Evolutionary conservation across 2,797 vertebrate species (phyloP), one percentile per base, ranked within the genome.

Genomic region (Garrulus glandarius): DNA sequence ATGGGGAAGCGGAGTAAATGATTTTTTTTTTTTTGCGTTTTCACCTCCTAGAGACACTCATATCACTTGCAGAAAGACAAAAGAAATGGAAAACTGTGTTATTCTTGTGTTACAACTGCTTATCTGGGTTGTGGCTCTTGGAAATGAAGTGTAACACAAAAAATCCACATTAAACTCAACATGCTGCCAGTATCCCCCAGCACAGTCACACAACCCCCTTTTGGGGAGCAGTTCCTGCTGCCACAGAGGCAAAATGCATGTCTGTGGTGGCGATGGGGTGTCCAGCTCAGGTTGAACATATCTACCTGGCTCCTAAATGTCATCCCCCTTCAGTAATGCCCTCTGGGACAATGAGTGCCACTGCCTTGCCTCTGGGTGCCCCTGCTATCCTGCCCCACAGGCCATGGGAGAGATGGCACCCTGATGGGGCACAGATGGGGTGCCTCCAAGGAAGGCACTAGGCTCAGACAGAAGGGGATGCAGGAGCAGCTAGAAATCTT

Each of bases 371-470:
- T 55, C 44, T 26, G 44, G 11, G n/a, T 55, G 3, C 17, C 8
- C 11, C 10, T 1, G 0, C 30, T 1, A 0, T 47, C 36, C 61
- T 85, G 57, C 15, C 24, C 9, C 19, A 50, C 1, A 5, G 27
- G 8, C 57, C 16, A 1, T 49, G 56, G 56, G 20, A 78, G 16
- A n/a, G 11, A 32, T 4, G 7, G 41, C 32, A 64, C 6, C 15
- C 29, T 1, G 8, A 32, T 13, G 20, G 17, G 27, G 7, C 43
- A 61, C 41, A 47, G 17, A 1, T 22, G 1, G 3, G 32, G 5
- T 60, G n/a, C 26, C 43, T 44, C 37, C 53, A 46, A 56, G 36
- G n/a, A 77, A 50, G 29, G 43, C 0, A 4, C 22, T 15, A 34
- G 64, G 50, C 22, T 89, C 37, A 32, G 46, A 34, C 24, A 68